Conservation (phyloP, 2,797 vertebrate species). For the Gymnoscopelus braueri region DNA sequence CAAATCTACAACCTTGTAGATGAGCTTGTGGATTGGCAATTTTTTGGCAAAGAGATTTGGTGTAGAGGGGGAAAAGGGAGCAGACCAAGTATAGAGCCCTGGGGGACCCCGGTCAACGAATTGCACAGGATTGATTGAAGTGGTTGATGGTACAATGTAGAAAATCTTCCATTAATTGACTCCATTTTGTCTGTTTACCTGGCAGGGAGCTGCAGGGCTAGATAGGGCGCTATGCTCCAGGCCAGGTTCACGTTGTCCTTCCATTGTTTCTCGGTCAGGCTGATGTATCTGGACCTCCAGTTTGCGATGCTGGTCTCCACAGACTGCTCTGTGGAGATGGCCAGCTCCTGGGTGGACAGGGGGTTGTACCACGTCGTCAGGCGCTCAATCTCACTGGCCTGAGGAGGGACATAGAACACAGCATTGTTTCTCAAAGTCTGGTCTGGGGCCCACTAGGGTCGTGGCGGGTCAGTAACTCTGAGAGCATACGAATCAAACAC, state of each 20-base stretch:
- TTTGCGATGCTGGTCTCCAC: constrained; percentile 95
- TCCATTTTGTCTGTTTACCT: constrained; percentile 71
- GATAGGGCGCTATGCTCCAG: constrained; percentile 94
- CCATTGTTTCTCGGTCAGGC: constrained; percentile 96
- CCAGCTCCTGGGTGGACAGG: constrained; percentile 90
- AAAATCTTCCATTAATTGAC: background rate
- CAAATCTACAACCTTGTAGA: too few relatives aligned
- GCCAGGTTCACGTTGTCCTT: constrained; percentile 97
- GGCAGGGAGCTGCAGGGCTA: constrained; percentile 92
- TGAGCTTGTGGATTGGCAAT: too few relatives aligned
- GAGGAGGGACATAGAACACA: constrained; percentile 12
- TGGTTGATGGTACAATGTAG: too few relatives aligned
- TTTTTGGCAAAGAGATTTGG: too few relatives aligned
- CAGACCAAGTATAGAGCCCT: too few relatives aligned
- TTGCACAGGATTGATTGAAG: too few relatives aligned
- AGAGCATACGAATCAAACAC: background rate
- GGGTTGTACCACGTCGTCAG: constrained; percentile 98
- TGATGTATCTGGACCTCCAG: constrained; percentile 96
- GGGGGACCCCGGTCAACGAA: too few relatives aligned
- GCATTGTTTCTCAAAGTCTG: too few relatives aligned
- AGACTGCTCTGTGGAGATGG: constrained; percentile 87
- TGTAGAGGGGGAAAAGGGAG: too few relatives aligned
- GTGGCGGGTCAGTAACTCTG: too few relatives aligned
- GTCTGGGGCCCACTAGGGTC: too few relatives aligned
- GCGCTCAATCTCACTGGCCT: constrained; percentile 96